Conservation (phyloP, 2,797 vertebrate species). For the Chanos chanos region DNA sequence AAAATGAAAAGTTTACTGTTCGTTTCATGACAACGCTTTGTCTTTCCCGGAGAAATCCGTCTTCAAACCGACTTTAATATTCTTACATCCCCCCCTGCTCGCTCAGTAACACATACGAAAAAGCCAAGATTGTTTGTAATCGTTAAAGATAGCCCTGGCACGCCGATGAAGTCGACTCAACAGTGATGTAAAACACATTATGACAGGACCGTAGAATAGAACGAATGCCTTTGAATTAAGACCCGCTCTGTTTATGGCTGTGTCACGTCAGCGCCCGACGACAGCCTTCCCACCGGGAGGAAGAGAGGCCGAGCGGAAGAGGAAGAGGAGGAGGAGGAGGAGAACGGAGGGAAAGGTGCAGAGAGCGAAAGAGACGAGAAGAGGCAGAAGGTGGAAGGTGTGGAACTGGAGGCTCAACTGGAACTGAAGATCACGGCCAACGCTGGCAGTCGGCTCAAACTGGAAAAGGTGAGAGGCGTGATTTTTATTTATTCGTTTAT, state of each 20-base stretch:
- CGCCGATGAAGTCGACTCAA: too few species aligned
- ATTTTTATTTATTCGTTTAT: slow-evolving; percentile 32
- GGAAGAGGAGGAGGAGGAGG: slow-evolving; percentile 48
- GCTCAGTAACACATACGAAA: too few species aligned
- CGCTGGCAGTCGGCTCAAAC: slow-evolving; percentile 78
- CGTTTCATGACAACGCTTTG: too few species aligned
- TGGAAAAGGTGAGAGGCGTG: slow-evolving; percentile 78
- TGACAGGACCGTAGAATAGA: background rate
- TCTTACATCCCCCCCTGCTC: too few species aligned
- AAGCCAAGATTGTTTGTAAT: too few species aligned
- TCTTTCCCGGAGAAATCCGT: too few species aligned
- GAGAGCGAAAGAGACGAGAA: slow-evolving; percentile 62
- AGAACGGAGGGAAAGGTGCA: slow-evolving; percentile 26
- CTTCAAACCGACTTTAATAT: too few species aligned
- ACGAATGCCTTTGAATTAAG: background rate
- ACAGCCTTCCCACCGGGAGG: slow-evolving; percentile 51
- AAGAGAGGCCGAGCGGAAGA: slow-evolving; percentile 73
- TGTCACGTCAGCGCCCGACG: slow-evolving; percentile 42
- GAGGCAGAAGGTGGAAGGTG: slow-evolving; percentile 70
- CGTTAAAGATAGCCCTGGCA: too few species aligned
- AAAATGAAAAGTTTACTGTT: too few species aligned
- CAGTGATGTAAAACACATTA: too few species aligned
- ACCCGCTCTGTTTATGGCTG: background rate
- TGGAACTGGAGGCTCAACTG: slow-evolving; percentile 89
- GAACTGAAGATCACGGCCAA: slow-evolving; percentile 90